These are phyloP conservation scores for Drosophila pruinosa DNA, from an alignment of 1,140 invertebrate species.

Conservation along the genomic window DNA sequence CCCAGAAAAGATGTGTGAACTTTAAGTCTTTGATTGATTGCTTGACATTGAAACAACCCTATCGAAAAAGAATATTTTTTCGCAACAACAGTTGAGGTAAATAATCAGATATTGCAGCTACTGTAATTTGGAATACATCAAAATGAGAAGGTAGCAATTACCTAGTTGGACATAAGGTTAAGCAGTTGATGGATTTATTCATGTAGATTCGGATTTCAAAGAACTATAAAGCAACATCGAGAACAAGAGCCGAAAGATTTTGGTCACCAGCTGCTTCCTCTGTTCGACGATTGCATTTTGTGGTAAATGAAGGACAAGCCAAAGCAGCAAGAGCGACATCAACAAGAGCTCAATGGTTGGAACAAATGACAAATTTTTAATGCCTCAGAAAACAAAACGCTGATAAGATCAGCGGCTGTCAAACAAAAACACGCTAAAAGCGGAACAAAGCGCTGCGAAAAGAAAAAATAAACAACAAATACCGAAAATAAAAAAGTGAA, in stretches of 20 bases:
- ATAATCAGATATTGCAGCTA: conserved; percentile 16
- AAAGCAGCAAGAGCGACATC: conserved; percentile 16
- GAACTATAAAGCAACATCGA: conserved; percentile 1
- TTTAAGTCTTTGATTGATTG: background rate
- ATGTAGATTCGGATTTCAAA: conserved; percentile 31
- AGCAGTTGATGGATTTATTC: conserved; percentile 31
- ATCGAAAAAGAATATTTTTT: background rate
- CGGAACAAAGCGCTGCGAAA: conserved; percentile 61
- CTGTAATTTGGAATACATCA: conserved; percentile 17
- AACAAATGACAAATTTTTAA: conserved; percentile 79
- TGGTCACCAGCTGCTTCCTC: conserved; percentile 68
- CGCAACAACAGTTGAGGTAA: conserved; percentile 8
- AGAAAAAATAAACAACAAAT: conserved; percentile 11
- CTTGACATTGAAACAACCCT: background rate
- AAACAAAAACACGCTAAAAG: conserved; percentile 39
- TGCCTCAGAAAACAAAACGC: conserved; percentile 75
- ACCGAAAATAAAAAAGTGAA: conserved; percentile 27
- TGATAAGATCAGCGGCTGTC: conserved; percentile 78
- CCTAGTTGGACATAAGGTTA: conserved; percentile 43
- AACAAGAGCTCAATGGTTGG: conserved; percentile 14
- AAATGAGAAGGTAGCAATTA: conserved; percentile 55
- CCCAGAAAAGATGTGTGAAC: too few relatives aligned
- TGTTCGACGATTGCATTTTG: conserved; percentile 1
- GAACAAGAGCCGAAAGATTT: conserved; percentile 9
- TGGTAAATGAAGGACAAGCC: background rate